A percentile compares a stretch with the other conserved stretches of the same genome.
phyloP scores from a whole-genome alignment of 2,797 vertebrate species.

The Synaphobranchus kaupii region DNA sequence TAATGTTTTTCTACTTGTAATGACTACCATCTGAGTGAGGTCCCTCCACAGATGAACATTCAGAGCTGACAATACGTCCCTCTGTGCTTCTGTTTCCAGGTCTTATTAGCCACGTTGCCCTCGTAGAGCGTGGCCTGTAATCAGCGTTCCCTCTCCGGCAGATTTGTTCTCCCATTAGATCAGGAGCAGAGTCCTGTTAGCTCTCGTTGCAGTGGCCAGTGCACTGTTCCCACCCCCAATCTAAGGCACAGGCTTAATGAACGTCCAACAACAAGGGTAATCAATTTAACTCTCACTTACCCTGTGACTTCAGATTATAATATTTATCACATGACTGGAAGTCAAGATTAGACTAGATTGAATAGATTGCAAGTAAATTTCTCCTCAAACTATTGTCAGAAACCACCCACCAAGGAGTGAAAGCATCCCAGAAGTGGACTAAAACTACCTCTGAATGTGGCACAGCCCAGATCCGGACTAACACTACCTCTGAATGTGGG shows the following conservation, averaged over 20 bases:
- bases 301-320: background rate
- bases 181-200: background rate
- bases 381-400: no score
- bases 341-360: no score
- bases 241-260: background rate
- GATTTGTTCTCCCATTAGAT: background rate
- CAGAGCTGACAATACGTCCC: background rate
- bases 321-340: background rate
- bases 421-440: no score
- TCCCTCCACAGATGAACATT: background rate
- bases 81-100: background rate
- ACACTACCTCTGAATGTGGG: no score
- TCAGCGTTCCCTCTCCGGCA: background rate
- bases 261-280: background rate
- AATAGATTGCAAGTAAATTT: no score
- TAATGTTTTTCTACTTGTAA: slow-evolving; percentile 17
- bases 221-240: background rate
- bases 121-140: background rate
- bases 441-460: no score
- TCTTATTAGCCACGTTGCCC: background rate
- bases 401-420: no score
- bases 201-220: background rate
- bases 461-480: no score
- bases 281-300: background rate
- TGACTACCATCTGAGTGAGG: background rate